These are phyloP conservation scores for Notoglanidium macrostoma DNA, from an alignment of 2,797 vertebrate genomes.

Conservation along the genomic window DNA sequence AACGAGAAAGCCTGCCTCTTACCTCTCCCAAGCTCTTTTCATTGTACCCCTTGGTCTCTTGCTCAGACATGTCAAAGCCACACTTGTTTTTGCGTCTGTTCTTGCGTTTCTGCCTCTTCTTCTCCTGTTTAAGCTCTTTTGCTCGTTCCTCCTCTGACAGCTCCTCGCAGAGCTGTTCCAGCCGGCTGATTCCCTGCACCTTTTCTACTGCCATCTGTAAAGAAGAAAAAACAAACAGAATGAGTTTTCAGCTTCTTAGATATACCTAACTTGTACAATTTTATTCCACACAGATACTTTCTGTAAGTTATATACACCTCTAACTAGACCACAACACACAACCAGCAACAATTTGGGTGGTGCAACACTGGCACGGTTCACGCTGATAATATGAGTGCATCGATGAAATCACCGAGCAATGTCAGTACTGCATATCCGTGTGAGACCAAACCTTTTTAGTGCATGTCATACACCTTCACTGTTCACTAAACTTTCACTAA, in stretches of 20 bases:
- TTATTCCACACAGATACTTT: neutral
- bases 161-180: slow-evolving; percentile 96
- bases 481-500: too few relatives aligned
- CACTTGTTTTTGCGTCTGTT: slow-evolving; percentile 97
- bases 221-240: neutral
- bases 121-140: slow-evolving; percentile 95
- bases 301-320: neutral
- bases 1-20: slow-evolving; percentile 35
- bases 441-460: neutral
- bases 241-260: neutral
- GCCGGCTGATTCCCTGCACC: slow-evolving; percentile 93
- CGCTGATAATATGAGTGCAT: neutral
- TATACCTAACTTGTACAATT: neutral
- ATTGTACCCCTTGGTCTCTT: slow-evolving; percentile 78
- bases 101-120: slow-evolving; percentile 95
- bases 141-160: slow-evolving; percentile 94
- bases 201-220: slow-evolving; percentile 93
- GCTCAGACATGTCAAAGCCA: slow-evolving; percentile 80
- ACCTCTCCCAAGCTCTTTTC: slow-evolving; percentile 85
- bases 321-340: neutral
- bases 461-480: neutral
- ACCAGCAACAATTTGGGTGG: neutral
- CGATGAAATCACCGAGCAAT: neutral
- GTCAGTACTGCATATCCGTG: neutral
- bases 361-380: neutral